A percentile compares a stretch with the other conserved stretches of the same genome.
Evolutionary conservation across 2,888 invertebrate species (phyloP).

Genomic region (Patella ulyssiponensis): DNA sequence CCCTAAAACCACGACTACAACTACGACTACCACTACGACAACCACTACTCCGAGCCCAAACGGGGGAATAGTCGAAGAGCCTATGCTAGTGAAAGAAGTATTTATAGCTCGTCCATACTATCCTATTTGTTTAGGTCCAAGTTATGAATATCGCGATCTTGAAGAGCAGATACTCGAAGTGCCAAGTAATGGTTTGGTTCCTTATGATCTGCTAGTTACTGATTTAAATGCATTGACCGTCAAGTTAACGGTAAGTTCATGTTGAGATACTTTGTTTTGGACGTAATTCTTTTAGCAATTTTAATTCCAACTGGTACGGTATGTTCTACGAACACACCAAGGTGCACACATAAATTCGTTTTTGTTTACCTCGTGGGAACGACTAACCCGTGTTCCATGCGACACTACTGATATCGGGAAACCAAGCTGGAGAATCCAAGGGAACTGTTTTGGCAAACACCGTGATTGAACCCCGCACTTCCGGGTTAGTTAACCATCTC

Average conservation of each 20-base stretch:
- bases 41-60: background rate
- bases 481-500: no score
- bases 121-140: background rate
- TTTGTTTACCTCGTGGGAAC: no score
- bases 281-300: no score
- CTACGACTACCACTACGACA: background rate
- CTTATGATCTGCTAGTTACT: constrained; percentile 11
- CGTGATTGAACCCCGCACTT: no score
- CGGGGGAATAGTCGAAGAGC: background rate
- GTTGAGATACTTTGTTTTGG: no score
- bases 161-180: background rate
- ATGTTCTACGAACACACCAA: no score
- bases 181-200: constrained; percentile 8
- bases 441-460: no score
- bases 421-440: no score
- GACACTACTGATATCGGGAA: no score
- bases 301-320: no score
- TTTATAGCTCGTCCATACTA: background rate
- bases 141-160: background rate
- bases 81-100: background rate
- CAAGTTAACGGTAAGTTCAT: background rate
- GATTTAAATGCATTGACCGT: constrained; percentile 11
- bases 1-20: background rate
- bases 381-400: no score
- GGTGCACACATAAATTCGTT: no score